Conservation (phyloP, 2,113 vertebrate species). For the Callocephalon fimbriatum region DNA sequence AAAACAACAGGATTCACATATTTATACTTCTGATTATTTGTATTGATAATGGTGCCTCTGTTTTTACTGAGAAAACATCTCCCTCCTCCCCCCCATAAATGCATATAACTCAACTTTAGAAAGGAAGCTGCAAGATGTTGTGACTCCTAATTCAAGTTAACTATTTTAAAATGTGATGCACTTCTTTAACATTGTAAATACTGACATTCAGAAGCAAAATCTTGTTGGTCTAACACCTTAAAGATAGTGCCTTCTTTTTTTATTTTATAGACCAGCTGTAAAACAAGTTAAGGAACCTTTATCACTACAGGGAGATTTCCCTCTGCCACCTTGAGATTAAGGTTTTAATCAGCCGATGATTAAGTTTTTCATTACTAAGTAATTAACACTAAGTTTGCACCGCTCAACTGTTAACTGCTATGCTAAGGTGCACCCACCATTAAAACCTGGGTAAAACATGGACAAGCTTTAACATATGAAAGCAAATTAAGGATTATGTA, state of each 20-base stretch:
- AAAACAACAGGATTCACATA: not conserved
- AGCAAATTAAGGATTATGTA: not conserved
- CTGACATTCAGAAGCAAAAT: not conserved
- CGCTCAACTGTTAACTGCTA: not conserved
- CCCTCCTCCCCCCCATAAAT: not conserved
- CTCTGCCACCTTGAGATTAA: not conserved
- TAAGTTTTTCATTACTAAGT: conserved; percentile 3
- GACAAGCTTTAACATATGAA: not conserved
- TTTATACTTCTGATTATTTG: not conserved
- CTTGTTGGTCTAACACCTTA: not conserved
- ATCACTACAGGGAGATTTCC: not conserved
- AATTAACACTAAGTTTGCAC: not conserved
- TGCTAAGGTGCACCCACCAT: not conserved
- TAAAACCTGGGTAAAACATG: not conserved
- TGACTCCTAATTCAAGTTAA: not conserved
- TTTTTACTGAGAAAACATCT: not conserved
- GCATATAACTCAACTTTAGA: not conserved
- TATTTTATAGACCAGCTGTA: not conserved
- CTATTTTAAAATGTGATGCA: not conserved
- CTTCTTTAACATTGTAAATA: not conserved
- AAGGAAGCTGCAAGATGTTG: not conserved
- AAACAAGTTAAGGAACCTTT: not conserved
- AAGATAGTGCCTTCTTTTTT: not conserved
- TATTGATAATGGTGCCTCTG: not conserved
- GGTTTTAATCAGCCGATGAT: not conserved